Evolutionary conservation across 2,113 vertebrate species (phyloP), one percentile per base, ranked within the genome.

Genomic region (Cheirogaleus medius): DNA sequence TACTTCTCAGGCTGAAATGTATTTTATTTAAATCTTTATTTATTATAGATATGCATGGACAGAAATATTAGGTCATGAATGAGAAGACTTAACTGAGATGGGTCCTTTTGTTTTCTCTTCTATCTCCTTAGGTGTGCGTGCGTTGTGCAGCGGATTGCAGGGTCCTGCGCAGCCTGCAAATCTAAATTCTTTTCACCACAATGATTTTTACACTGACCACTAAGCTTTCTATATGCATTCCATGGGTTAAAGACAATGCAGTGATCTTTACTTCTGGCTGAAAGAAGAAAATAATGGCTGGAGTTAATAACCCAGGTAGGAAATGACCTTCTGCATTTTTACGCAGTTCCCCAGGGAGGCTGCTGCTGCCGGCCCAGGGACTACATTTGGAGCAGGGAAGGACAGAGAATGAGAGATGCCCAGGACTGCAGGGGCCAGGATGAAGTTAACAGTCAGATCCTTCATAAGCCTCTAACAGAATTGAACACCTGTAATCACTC

Each of bases 41-140:
- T 71, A 25, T 32, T 52, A 21, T 25, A 78, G 23, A 23, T 52
- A 8, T 27, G 32, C 15, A 21, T 9, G 10, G n/a, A 42, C 32
- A 32, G 73, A 44, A 81, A 60, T 12, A 8, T 2, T 17, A 23
- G 90, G 77, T 29, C n/a, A 54, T 8, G 34, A 20, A 80, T 0
- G 3, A 58, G 23, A 37, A 88, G 47, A 4, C 25, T 11, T n/a
- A 37, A 2, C 13, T 54, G 14, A 34, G 66, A 29, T 34, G 14
- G 4, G 1, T 44, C 32, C 63, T 63, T 23, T 34, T 25, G 60
- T 11, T 6, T 39, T 37, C 47, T 32, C 54, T 52, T 64, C 52
- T 29, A 0, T 64, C 29, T 66, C 39, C 6, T 11, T 0, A 1
- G 44, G 32, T 54, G 4, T 3, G n/a, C 18, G 3, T 4, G n/a